Conservation (phyloP, 2,113 vertebrate genomes). For the Nibea albiflora region DNA sequence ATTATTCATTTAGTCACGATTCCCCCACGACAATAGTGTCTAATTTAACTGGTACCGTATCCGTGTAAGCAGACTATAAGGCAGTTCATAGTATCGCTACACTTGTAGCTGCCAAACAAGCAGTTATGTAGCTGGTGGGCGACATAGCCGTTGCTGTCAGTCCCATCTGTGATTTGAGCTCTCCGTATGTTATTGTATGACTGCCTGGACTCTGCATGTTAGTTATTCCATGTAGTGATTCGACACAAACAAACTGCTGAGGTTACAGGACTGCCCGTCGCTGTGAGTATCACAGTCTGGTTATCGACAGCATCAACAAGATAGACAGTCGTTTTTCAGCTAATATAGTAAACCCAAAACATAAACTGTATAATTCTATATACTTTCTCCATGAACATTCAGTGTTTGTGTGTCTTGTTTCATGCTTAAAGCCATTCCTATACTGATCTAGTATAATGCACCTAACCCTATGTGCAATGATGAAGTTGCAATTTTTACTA, state of each 20-base stretch:
- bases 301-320: neutral
- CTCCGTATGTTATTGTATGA: slow-evolving; percentile 3
- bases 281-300: neutral
- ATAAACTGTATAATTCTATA: neutral
- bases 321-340: neutral
- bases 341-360: neutral
- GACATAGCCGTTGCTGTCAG: neutral
- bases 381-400: neutral
- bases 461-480: neutral
- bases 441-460: too few species aligned
- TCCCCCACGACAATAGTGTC: neutral
- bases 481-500: neutral
- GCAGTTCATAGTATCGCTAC: neutral
- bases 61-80: neutral
- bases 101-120: neutral
- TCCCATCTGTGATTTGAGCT: slow-evolving; percentile 18
- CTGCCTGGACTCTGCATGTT: neutral
- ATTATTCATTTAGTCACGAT: neutral
- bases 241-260: neutral
- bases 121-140: neutral
- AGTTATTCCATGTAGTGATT: neutral
- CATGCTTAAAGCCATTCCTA: neutral
- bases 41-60: neutral
- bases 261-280: neutral
- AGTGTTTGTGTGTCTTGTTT: neutral